phyloP scores from a whole-genome alignment of 2,888 invertebrate genomes.

The Cephus nigrinus region DNA sequence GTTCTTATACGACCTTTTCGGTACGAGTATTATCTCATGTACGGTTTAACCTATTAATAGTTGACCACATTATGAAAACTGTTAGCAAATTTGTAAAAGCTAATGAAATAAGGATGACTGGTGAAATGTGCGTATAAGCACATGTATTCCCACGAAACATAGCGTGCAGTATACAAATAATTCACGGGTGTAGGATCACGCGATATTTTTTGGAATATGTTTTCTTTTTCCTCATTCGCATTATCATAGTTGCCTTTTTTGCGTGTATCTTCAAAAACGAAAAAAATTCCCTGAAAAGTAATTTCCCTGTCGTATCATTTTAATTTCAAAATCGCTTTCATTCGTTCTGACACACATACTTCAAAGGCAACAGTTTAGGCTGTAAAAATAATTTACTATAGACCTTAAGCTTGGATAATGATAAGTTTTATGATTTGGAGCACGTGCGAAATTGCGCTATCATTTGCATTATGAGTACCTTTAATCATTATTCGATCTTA shows the following conservation, averaged over 20 bases:
- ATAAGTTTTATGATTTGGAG: not conserved
- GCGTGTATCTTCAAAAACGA: not conserved
- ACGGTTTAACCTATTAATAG: not conserved
- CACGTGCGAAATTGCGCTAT: not conserved
- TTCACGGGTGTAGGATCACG: not conserved
- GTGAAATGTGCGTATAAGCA: not conserved
- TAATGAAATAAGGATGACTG: not conserved
- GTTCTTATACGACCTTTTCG: not conserved
- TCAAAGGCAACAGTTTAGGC: not conserved
- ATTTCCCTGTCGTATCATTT: not conserved
- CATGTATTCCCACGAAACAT: not conserved
- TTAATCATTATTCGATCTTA: not conserved
- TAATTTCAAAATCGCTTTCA: not conserved
- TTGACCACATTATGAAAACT: not conserved
- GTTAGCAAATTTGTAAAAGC: not conserved
- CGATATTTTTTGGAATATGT: not conserved
- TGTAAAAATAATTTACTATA: not conserved
- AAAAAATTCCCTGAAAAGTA: not conserved
- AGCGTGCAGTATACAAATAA: not conserved
- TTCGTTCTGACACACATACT: not conserved
- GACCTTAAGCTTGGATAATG: not conserved
- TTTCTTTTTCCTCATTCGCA: not conserved
- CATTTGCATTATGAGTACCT: not conserved
- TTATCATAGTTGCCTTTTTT: not conserved
- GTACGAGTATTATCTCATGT: not conserved